Conservation (phyloP, 2,888 invertebrate species). For the Drosophila emarginata region DNA sequence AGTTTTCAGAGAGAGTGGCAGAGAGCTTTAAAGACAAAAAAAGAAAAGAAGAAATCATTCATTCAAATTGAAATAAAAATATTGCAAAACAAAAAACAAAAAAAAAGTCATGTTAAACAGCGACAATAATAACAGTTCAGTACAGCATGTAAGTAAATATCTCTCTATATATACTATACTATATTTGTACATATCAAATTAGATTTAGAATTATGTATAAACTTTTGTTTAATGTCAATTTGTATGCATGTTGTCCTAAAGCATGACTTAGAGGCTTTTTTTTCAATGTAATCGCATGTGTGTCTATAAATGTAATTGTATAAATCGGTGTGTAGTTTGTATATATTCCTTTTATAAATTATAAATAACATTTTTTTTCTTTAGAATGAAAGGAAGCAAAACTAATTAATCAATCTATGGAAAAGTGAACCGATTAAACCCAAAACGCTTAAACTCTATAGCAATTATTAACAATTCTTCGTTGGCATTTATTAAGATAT, state of each 20-base stretch:
- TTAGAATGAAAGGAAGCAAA: too few species aligned
- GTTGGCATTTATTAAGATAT: too few species aligned
- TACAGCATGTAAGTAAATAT: slow-evolving; percentile 75
- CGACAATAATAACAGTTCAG: slow-evolving; percentile 73
- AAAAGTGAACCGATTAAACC: too few species aligned
- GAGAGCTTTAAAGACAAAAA: slow-evolving; percentile 6
- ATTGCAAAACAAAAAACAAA: not conserved
- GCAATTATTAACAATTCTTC: too few species aligned
- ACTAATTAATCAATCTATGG: too few species aligned
- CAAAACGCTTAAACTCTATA: too few species aligned
- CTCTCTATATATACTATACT: slow-evolving; percentile 24
- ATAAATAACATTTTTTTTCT: too few species aligned
- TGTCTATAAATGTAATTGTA: not conserved
- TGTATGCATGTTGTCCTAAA: not conserved
- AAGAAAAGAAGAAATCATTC: slow-evolving; percentile 29
- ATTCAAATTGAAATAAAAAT: slow-evolving; percentile 50
- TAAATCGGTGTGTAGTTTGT: too few species aligned
- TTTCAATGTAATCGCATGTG: not conserved
- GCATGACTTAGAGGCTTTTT: not conserved
- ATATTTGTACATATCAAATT: slow-evolving; percentile 2
- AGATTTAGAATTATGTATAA: not conserved
- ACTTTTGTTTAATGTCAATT: not conserved
- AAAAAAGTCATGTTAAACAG: slow-evolving; percentile 68
- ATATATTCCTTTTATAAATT: too few species aligned
- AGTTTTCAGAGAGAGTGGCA: slow-evolving; percentile 5